Evolutionary conservation across 2,797 vertebrate species (phyloP), one percentile per base, ranked within the genome.

Genomic region (Anabacerthia variegaticeps): DNA sequence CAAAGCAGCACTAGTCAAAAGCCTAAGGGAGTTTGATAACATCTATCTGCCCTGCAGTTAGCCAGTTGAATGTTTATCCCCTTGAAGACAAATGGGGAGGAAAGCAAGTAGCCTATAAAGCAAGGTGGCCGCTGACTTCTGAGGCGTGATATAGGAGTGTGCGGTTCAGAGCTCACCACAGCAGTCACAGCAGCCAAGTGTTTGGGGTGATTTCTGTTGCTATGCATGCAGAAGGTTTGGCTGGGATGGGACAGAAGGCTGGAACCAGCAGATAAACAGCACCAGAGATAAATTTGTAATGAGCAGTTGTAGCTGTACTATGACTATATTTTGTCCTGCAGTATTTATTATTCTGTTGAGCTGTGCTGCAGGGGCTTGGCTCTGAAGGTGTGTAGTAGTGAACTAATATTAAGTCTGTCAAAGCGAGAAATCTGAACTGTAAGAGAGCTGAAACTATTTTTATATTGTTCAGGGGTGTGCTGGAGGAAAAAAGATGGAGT

Each of bases 271-370:
- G 82, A 92, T 89, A 93, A 89, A 75, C 43, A 80, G 68, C 68
- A 81, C 36, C n/a, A 78, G 56, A 89, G 61, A 63, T 62, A 88
- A 87, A 93, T 75, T 66, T 54, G 62, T 61, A 86, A 78, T 78
- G 66, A 91, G 81, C 26, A 58, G 21, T 75, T 88, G 51, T 75
- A 78, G 73, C 79, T 69, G 56, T 75, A 26, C 23, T 36, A 10
- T 46, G 32, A 18, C 36, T 34, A 58, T 36, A 59, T 81, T 76
- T 65, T 12, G 4, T 72, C 34, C 39, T 7, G 19, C 2, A 7
- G 22, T 84, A 61, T 93, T 88, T 94, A 77, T 89, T 89, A 87
- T 89, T 92, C 71, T 80, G 56, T 85, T 91, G 62, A 69, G 49
- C 66, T 94, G 58, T 62, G 66, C 76, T 94, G 63, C 69, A 69